A percentile compares a stretch with the other conserved stretches of the same genome.
phyloP scores from a whole-genome alignment of 2,797 vertebrate genomes.

The Zenarchopterus dispar region DNA sequence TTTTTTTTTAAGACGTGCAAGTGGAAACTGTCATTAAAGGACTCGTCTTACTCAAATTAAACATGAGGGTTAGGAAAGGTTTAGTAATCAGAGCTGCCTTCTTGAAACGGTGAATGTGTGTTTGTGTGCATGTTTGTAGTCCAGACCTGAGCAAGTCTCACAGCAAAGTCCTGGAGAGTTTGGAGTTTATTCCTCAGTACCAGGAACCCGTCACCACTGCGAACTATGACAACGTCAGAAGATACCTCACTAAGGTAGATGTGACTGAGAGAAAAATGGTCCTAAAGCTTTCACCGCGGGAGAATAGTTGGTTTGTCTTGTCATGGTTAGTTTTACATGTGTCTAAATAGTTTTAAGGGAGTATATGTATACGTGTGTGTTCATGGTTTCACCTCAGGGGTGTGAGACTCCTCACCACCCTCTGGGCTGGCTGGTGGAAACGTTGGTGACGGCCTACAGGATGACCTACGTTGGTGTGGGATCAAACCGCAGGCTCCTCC shows the following conservation, averaged over 20 bases:
- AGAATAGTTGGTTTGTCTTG: neutral
- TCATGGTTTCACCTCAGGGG: slow-evolving; percentile 77
- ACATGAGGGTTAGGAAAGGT: no score
- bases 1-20: no score
- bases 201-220: slow-evolving; percentile 88
- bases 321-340: neutral
- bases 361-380: neutral
- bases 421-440: slow-evolving; percentile 93
- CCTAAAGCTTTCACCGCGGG: neutral
- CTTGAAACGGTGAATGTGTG: neutral
- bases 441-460: slow-evolving; percentile 93
- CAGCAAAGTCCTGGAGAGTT: slow-evolving; percentile 90
- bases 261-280: neutral
- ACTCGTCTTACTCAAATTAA: no score
- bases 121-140: slow-evolving; percentile 72
- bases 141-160: slow-evolving; percentile 89
- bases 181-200: slow-evolving; percentile 95
- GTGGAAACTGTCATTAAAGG: no score
- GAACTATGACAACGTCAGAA: slow-evolving; percentile 90
- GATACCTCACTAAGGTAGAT: slow-evolving; percentile 92
- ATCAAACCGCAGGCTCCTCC: slow-evolving; percentile 90
- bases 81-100: neutral
- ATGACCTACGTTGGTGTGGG: slow-evolving; percentile 97
- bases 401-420: slow-evolving; percentile 96
- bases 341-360: neutral